Evolutionary conservation across 2,113 vertebrate genomes (phyloP).

Genomic region (Malurus cyaneus): DNA sequence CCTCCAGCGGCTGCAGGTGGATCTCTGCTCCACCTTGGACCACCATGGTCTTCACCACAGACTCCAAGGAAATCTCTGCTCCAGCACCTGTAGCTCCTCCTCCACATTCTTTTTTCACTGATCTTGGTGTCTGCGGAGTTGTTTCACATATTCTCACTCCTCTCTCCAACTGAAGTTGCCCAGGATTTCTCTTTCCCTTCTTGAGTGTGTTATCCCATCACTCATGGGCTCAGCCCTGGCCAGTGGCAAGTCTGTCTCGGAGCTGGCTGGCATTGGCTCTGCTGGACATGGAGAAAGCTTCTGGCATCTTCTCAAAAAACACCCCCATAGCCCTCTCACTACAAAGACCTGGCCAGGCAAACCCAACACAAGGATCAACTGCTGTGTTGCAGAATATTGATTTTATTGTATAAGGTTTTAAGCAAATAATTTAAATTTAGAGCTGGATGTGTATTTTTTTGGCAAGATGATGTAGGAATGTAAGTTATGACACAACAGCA

Average conservation of each 20-base stretch:
- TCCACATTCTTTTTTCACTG: neutral
- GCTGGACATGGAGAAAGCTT: neutral
- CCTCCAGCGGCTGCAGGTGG: neutral
- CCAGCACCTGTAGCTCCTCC: neutral
- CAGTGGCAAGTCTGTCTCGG: neutral
- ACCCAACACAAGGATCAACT: neutral
- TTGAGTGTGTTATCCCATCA: neutral
- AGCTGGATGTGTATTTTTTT: neutral
- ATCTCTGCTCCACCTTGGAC: neutral
- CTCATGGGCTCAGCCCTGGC: neutral
- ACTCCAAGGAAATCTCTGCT: neutral
- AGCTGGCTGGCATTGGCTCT: neutral
- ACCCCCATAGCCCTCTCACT: rapidly evolving
- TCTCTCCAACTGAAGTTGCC: neutral
- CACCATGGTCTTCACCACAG: neutral
- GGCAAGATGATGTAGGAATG: neutral
- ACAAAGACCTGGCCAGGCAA: neutral
- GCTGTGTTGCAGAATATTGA: neutral
- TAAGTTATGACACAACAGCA: neutral
- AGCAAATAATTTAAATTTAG: neutral
- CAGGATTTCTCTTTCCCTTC: neutral
- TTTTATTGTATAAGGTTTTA: neutral
- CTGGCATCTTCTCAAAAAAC: neutral
- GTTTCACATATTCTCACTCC: neutral
- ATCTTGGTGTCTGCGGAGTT: neutral